A percentile compares a stretch with the other conserved stretches of the same genome.
Conservation (phyloP, 2,888 invertebrate species). For the Aphrophora alni region DNA sequence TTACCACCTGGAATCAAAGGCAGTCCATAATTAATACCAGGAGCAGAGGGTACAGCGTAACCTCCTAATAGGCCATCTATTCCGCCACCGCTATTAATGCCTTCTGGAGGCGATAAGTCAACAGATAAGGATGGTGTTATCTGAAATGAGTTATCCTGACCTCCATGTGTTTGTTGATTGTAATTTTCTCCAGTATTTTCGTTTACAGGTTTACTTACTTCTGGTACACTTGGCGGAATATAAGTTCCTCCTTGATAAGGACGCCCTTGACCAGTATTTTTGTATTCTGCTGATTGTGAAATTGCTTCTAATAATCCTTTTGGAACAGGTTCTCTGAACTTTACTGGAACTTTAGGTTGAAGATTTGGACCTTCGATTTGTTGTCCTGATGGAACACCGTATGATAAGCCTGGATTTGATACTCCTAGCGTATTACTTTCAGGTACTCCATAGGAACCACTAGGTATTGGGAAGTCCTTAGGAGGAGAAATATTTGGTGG, state of each 20-base stretch:
- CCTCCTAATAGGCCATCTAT: constrained; percentile 17
- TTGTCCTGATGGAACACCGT: constrained; percentile 50
- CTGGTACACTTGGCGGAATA: constrained; percentile 53
- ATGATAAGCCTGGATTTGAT: constrained; percentile 46
- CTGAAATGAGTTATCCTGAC: constrained; percentile 33
- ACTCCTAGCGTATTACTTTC: constrained; percentile 12
- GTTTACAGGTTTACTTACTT: constrained; percentile 47
- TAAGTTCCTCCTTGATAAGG: constrained; percentile 51
- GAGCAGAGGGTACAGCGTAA: constrained; percentile 9
- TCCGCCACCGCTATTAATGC: no score
- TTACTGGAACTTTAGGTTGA: constrained; percentile 67
- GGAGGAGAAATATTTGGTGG: constrained; percentile 49
- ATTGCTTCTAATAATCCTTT: constrained; percentile 71
- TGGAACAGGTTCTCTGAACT: constrained; percentile 77
- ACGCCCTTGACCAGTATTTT: constrained; percentile 64
- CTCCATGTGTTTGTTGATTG: neutral
- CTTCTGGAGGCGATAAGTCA: constrained; percentile 46
- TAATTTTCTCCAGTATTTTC: constrained; percentile 38
- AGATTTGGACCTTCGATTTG: constrained; percentile 52
- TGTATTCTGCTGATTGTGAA: constrained; percentile 62
- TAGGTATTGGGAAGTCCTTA: constrained; percentile 11
- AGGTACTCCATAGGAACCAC: constrained; percentile 42
- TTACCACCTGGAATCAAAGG: constrained; percentile 16
- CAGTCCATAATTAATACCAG: constrained; percentile 30
- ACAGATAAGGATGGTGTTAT: constrained; percentile 40